Evolutionary conservation across 2,797 vertebrate species (phyloP).

Genomic region (Antrozous pallidus): DNA sequence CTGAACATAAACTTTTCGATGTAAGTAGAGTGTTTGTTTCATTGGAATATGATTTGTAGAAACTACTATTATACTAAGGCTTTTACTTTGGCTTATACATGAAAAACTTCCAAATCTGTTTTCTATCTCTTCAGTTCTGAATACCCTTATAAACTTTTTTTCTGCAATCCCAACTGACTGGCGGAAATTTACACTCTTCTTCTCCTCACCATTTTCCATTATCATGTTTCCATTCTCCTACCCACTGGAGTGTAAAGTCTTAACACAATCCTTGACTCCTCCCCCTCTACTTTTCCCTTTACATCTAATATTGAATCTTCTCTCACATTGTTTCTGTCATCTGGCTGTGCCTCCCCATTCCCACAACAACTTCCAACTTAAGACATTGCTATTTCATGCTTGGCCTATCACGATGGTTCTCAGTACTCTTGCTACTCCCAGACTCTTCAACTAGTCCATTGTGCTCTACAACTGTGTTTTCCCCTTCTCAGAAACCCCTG

Average conservation of each 20-base stretch:
- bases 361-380: background rate
- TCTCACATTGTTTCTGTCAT: background rate
- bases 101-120: background rate
- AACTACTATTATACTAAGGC: background rate
- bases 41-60: background rate
- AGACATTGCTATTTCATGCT: background rate
- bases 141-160: background rate
- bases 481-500: background rate
- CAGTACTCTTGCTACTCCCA: background rate
- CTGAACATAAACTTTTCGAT: background rate
- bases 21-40: background rate
- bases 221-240: background rate
- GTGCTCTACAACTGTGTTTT: background rate
- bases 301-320: background rate
- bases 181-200: background rate
- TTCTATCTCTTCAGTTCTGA: background rate
- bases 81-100: background rate
- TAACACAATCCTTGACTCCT: background rate
- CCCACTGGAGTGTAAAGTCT: background rate
- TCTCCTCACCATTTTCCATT: background rate
- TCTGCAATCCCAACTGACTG: background rate
- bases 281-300: background rate
- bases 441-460: background rate
- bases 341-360: background rate
- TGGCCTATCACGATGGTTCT: background rate